Evolutionary conservation across 2,113 vertebrate genomes (phyloP).

Genomic region (Proterorhinus semilunaris): DNA sequence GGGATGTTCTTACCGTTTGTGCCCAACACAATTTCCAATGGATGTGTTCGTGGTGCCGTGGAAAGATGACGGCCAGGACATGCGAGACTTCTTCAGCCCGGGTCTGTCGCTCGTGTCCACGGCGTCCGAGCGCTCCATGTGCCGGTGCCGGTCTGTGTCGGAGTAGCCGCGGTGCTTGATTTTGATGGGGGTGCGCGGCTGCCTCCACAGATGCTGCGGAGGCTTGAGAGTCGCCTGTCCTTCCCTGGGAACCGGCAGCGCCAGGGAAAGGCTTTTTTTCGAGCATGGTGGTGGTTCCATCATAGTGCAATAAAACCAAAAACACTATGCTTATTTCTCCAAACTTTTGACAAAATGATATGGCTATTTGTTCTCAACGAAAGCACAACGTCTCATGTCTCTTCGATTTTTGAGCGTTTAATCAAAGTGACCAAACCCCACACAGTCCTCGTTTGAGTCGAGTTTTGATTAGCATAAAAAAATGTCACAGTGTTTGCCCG

Average conservation of each 20-base stretch:
- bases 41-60: slow-evolving; percentile 85
- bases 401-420: slow-evolving; percentile 51
- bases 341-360: slow-evolving; percentile 57
- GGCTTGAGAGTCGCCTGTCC: slow-evolving; percentile 86
- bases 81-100: slow-evolving; percentile 88
- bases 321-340: slow-evolving; percentile 24
- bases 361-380: slow-evolving; percentile 63
- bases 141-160: slow-evolving; percentile 85
- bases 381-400: slow-evolving; percentile 58
- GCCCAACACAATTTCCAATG: slow-evolving; percentile 76
- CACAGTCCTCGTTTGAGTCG: slow-evolving; percentile 48
- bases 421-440: slow-evolving; percentile 67
- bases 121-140: slow-evolving; percentile 92
- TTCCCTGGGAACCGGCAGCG: slow-evolving; percentile 88
- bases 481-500: slow-evolving; percentile 63
- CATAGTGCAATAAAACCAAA: slow-evolving; percentile 65
- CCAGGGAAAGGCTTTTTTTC: slow-evolving; percentile 88
- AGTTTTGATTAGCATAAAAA: slow-evolving; percentile 58
- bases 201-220: slow-evolving; percentile 90
- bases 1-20: slow-evolving; percentile 76
- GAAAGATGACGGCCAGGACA: slow-evolving; percentile 97
- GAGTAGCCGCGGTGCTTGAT: slow-evolving; percentile 84
- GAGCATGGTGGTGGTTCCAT: slow-evolving; percentile 87
- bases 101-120: slow-evolving; percentile 92
- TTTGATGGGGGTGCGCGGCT: slow-evolving; percentile 87